Conservation (phyloP, 2,797 vertebrate genomes). For the Natrix natrix region DNA sequence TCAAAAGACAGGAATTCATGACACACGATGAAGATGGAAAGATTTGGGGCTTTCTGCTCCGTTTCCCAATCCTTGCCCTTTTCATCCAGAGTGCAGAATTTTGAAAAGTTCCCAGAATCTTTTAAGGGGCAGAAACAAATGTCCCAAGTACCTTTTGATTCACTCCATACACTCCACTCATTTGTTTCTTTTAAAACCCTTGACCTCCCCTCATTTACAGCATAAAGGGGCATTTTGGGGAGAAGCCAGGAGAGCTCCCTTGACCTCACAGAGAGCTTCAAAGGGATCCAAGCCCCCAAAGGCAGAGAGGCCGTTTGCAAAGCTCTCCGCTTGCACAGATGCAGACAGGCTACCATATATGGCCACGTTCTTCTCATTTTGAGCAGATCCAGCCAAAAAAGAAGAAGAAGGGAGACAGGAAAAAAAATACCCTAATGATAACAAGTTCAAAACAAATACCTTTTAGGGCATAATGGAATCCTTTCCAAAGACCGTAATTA, state of each 20-base stretch:
- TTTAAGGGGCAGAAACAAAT: background rate
- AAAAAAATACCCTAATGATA: constrained; percentile 70
- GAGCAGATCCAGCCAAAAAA: constrained; percentile 76
- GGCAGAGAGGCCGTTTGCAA: constrained; percentile 43
- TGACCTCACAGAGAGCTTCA: constrained; percentile 15
- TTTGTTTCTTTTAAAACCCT: background rate
- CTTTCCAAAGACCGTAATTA: constrained; percentile 70
- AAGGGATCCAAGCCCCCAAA: constrained; percentile 49
- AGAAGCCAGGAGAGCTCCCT: background rate
- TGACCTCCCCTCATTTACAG: background rate
- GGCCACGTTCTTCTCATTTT: constrained; percentile 85
- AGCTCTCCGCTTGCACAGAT: constrained; percentile 42
- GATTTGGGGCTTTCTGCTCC: background rate
- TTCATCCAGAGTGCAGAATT: background rate
- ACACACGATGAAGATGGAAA: background rate
- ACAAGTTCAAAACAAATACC: constrained; percentile 95
- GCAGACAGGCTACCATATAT: constrained; percentile 86
- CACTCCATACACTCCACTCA: background rate
- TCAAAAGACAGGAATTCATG: background rate
- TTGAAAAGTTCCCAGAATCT: too few species aligned
- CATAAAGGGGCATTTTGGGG: background rate
- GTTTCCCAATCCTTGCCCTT: background rate
- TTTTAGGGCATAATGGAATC: constrained; percentile 92
- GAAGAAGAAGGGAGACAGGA: background rate
- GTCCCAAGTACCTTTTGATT: background rate